phyloP scores from a whole-genome alignment of 2,113 vertebrate species.

The Callipepla californica region DNA sequence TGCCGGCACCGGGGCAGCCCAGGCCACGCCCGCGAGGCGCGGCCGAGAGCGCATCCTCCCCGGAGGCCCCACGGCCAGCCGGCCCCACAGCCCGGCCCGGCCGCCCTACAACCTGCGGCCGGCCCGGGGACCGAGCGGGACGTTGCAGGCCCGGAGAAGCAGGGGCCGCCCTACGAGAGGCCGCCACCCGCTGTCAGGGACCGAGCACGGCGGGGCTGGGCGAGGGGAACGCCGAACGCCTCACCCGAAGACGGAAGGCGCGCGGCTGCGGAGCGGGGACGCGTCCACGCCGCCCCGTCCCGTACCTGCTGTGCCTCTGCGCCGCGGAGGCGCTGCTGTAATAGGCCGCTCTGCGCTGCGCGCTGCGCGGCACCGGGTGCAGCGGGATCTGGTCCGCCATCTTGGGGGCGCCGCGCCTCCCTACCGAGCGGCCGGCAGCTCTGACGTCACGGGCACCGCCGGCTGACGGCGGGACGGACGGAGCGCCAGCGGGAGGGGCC shows the following conservation, averaged over 20 bases:
- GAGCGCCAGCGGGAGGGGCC: neutral
- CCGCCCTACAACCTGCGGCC: neutral
- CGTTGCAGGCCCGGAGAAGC: neutral
- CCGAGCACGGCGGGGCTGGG: neutral
- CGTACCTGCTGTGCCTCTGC: conserved; percentile 79
- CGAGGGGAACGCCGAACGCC: neutral
- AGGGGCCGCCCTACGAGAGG: neutral
- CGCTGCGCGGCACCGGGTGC: conserved; percentile 72
- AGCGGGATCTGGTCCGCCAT: conserved; percentile 83
- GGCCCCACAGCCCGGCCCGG: neutral
- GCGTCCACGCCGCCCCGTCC: neutral
- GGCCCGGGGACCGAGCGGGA: neutral
- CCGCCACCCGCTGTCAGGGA: neutral
- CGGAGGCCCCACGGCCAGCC: neutral
- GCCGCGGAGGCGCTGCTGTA: conserved; percentile 65
- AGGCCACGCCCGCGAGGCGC: neutral
- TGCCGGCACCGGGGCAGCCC: neutral
- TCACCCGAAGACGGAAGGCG: neutral
- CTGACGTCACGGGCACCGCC: neutral
- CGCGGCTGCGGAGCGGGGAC: too few species aligned
- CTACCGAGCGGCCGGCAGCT: neutral
- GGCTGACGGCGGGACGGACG: neutral
- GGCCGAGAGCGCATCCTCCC: neutral
- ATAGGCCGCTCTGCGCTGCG: conserved; percentile 75
- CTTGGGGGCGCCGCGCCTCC: conserved; percentile 13